Percentiles rank a stretch among this genome's conserved stretches.
Evolutionary conservation across 2,797 vertebrate genomes (phyloP).

Genomic region (Tarsius wallacei): DNA sequence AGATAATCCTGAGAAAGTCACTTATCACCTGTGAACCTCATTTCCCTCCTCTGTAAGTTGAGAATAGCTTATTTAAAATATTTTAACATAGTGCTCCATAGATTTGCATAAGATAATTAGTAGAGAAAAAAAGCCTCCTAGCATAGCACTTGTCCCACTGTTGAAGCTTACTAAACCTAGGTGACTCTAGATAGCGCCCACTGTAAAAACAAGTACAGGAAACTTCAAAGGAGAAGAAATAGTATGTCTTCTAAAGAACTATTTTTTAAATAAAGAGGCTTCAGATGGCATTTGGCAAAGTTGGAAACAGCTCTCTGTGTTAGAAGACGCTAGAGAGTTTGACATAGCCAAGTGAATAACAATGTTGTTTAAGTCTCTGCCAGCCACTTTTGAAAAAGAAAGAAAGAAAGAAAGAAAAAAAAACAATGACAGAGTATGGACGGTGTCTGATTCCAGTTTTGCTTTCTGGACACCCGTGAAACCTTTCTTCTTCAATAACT

Average conservation of each 20-base stretch:
- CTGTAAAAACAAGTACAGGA: background rate
- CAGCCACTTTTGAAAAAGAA: background rate
- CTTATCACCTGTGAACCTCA: background rate
- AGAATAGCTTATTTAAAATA: constrained; percentile 35
- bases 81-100: background rate
- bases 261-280: background rate
- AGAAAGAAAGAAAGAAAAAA: background rate
- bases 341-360: background rate
- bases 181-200: background rate
- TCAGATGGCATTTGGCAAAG: constrained; percentile 12
- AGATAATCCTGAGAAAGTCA: constrained; percentile 31
- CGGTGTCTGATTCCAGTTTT: accelerated
- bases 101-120: background rate
- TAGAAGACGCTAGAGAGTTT: background rate
- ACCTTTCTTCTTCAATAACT: background rate
- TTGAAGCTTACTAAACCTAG: background rate
- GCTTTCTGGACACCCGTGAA: background rate
- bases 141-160: accelerated
- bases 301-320: background rate
- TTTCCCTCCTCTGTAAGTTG: background rate
- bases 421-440: background rate
- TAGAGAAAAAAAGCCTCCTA: background rate
- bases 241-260: background rate
- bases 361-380: background rate
- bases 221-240: background rate